Base-by-base conservation (phyloP, 2,888 invertebrate genomes). In the Lottia gigantea region DNA sequence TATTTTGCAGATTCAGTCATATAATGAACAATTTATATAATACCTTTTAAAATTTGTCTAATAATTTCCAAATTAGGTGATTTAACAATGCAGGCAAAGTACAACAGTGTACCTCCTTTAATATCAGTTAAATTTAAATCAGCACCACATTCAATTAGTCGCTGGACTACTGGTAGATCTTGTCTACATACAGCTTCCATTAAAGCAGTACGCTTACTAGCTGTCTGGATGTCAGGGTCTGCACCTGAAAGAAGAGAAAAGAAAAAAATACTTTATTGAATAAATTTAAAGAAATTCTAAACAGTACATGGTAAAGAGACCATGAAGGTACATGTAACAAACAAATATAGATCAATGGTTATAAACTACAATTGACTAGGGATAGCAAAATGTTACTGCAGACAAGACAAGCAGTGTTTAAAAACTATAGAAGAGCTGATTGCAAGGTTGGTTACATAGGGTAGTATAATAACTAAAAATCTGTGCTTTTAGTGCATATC, bases 61-160 rank as follows among this genome's bases (percentile, higher is more conserved):
- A 80, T 49, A 25, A 80, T 68, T 15, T 71, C 64, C 23, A 74
- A 12, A 40, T 76, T 72, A 2, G 40, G 62, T 40, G 71, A 55
- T 14, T 25, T 68, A 31, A 72, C 74, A 61, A 76, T 72, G 15
- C 75, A 31, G 61, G 74, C 72, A 19, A 76, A 72, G 2, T 75
- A 74, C 2, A 78, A 72, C 2, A 77, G 76, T 23, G 82, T 79
- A 11, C 76, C 76, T 14, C 80, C 78, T 55, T 73, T 72, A 16
- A 78, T 78, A 67, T 83, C 81, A 11, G 66, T 31, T 19, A 77
- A 68, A 49, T 81, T 76, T 2, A 82, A 68, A 64, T 83, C 71
- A 11, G 79, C 78, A 0, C 79, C 78, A 15, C 77, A 76, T 0
- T 72, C 70, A 15, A 84, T 63, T 64, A 84, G 72, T 11, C 55